Percentiles rank a stretch among this genome's conserved stretches.
phyloP scores from a whole-genome alignment of 2,888 invertebrate species.

The Platypus cylindrus region DNA sequence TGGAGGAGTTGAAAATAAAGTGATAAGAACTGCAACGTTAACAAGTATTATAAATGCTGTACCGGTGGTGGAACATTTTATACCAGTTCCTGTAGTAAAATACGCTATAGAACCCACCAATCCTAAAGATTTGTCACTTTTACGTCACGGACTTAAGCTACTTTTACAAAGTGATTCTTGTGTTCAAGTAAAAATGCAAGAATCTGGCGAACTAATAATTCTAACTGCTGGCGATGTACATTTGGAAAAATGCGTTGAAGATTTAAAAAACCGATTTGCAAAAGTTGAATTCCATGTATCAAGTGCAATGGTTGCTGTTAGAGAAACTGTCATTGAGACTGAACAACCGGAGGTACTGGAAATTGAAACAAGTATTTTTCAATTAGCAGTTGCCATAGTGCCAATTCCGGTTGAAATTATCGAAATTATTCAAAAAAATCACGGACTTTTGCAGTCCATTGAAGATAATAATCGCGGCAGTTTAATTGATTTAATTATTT shows the following conservation, averaged over 20 bases:
- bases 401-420: slow-evolving; percentile 64
- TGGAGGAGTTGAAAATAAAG: slow-evolving; percentile 69
- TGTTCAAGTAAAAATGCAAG: slow-evolving; percentile 78
- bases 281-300: slow-evolving; percentile 83
- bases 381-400: slow-evolving; percentile 60
- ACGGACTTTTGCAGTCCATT: slow-evolving; percentile 56
- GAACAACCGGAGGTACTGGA: too few species aligned
- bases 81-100: slow-evolving; percentile 73
- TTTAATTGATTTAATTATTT: slow-evolving; percentile 22
- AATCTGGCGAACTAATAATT: slow-evolving; percentile 90
- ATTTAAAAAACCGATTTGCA: slow-evolving; percentile 70
- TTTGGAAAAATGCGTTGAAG: slow-evolving; percentile 88
- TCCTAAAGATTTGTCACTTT: slow-evolving; percentile 61
- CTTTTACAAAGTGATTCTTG: slow-evolving; percentile 92
- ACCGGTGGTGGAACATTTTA: slow-evolving; percentile 72
- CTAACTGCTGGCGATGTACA: slow-evolving; percentile 96
- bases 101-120: slow-evolving; percentile 86
- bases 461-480: slow-evolving; percentile 28
- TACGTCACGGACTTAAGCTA: slow-evolving; percentile 65
- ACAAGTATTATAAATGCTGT: slow-evolving; percentile 71
- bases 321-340: slow-evolving; percentile 80
- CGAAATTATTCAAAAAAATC: slow-evolving; percentile 55
- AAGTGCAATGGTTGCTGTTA: slow-evolving; percentile 89
- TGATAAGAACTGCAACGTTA: slow-evolving; percentile 83
- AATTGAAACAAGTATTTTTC: slow-evolving; percentile 18